phyloP scores from a whole-genome alignment of 2,113 vertebrate species.

The Henicopernis longicauda region DNA sequence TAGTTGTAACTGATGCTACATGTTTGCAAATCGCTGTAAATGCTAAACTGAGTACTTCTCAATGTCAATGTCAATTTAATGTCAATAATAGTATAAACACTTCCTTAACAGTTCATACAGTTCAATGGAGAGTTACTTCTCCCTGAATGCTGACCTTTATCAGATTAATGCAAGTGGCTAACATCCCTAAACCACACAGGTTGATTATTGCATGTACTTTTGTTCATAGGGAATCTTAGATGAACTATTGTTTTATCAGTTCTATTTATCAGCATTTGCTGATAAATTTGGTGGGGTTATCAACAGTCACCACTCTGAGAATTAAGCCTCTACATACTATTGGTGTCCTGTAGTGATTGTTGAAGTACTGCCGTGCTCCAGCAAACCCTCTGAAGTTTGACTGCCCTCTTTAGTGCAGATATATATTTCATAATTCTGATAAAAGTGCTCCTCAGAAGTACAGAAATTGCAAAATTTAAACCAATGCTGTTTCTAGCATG shows the following conservation, averaged over 20 bases:
- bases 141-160: neutral
- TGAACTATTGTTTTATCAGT: slow-evolving; percentile 16
- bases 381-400: neutral
- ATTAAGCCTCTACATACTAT: slow-evolving; percentile 40
- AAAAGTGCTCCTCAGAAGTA: neutral
- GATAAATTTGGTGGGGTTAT: slow-evolving; percentile 49
- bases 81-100: neutral
- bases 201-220: slow-evolving; percentile 35
- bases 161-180: slow-evolving; percentile 5
- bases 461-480: neutral
- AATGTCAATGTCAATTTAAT: neutral
- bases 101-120: neutral
- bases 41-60: neutral
- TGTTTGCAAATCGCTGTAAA: neutral
- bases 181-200: neutral
- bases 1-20: neutral
- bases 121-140: slow-evolving; percentile 25
- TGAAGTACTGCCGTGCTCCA: neutral
- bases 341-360: neutral
- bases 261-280: slow-evolving; percentile 52
- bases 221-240: neutral
- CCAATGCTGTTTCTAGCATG: neutral
- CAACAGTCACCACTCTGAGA: slow-evolving; percentile 9
- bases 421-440: neutral
- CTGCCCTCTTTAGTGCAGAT: neutral